Conservation (phyloP, 2,113 vertebrate species). For the Pandion haliaetus region DNA sequence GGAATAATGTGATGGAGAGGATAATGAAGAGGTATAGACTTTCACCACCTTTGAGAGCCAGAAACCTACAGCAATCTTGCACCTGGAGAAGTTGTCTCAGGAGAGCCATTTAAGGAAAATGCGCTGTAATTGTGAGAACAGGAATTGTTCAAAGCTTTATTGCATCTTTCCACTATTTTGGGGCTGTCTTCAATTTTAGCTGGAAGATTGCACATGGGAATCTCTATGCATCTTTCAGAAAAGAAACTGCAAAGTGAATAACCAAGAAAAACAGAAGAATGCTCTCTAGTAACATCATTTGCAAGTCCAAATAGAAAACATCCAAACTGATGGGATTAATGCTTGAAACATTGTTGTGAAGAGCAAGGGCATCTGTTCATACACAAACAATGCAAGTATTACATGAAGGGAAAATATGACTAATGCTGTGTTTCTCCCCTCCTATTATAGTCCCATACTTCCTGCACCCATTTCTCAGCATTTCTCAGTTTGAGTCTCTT, state of each 20-base stretch:
- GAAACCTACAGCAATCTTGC: slow-evolving; percentile 11
- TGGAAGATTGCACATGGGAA: neutral
- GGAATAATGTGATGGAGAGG: neutral
- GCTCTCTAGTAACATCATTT: neutral
- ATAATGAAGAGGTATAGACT: slow-evolving; percentile 16
- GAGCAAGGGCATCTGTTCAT: neutral
- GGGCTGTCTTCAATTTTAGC: neutral
- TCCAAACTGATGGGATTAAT: neutral
- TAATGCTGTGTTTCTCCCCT: neutral
- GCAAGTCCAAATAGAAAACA: neutral
- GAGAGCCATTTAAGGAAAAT: neutral
- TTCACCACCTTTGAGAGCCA: neutral
- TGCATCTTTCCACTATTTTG: neutral
- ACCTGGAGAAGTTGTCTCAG: neutral
- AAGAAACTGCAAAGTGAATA: neutral
- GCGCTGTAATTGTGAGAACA: neutral
- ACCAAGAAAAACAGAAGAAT: neutral
- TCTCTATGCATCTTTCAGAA: neutral
- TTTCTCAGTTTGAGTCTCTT: neutral
- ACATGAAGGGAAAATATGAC: neutral
- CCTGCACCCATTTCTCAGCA: neutral
- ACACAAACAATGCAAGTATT: neutral
- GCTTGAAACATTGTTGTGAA: neutral
- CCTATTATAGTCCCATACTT: neutral
- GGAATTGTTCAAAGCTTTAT: neutral